A percentile compares a stretch with the other conserved stretches of the same genome.
Conservation (phyloP, 2,797 vertebrate species). For the Liasis olivaceus region DNA sequence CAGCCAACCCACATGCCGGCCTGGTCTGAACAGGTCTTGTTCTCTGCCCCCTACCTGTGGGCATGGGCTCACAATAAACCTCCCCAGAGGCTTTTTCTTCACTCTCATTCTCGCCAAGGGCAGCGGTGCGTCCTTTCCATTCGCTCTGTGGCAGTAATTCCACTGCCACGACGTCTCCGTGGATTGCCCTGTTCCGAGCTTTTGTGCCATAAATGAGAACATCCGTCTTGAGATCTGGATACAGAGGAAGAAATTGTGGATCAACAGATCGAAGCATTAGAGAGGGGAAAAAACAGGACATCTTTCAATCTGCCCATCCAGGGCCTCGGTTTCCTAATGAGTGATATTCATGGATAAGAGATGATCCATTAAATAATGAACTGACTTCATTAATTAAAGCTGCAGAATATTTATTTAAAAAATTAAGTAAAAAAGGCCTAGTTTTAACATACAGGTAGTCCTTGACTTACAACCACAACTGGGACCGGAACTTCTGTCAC, state of each 20-base stretch:
- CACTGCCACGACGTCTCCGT: constrained; percentile 86
- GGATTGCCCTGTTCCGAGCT: constrained; percentile 88
- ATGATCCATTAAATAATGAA: neutral
- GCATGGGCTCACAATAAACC: constrained; percentile 80
- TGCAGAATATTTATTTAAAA: neutral
- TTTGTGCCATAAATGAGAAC: constrained; percentile 84
- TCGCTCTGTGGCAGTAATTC: constrained; percentile 85
- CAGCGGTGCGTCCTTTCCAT: constrained; percentile 86
- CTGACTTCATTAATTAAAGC: neutral
- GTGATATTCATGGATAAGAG: neutral
- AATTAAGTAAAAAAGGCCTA: neutral
- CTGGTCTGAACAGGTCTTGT: neutral
- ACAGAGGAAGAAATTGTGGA: neutral
- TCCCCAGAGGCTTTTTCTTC: constrained; percentile 84
- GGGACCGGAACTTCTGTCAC: no score
- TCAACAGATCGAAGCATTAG: neutral
- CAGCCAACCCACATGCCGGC: no score
- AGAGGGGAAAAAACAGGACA: no score
- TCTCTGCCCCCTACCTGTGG: constrained; percentile 80
- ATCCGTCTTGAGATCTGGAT: constrained; percentile 82
- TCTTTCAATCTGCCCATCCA: neutral
- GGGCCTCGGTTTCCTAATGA: neutral
- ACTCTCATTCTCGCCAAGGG: constrained; percentile 81
- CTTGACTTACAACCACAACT: no score
- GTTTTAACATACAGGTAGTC: neutral